A percentile compares a stretch with the other conserved stretches of the same genome.
These are phyloP conservation scores for Camponotus floridanus DNA, from an alignment of 1,140 invertebrate species.

Conservation along the genomic window DNA sequence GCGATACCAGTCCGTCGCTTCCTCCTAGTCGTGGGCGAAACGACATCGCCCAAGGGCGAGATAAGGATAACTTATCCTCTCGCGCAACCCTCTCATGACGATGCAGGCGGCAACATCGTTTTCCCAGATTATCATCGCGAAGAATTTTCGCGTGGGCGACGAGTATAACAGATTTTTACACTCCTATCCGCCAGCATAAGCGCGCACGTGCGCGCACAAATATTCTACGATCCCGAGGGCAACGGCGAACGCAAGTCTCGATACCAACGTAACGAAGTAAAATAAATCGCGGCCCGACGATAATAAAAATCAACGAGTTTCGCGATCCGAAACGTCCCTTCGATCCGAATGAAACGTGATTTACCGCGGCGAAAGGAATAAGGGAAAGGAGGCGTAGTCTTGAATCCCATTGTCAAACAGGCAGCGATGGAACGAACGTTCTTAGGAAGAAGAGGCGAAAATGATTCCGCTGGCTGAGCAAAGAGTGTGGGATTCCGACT, in stretches of 20 bases:
- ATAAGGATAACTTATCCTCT: conserved; percentile 69
- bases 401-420: conserved; percentile 34
- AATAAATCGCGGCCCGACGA: conserved; percentile 69
- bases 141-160: conserved; percentile 64
- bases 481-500: conserved; percentile 51
- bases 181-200: conserved; percentile 11
- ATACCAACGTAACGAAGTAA: conserved; percentile 74
- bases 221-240: conserved; percentile 35
- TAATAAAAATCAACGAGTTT: conserved; percentile 71
- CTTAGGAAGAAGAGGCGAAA: conserved; percentile 47
- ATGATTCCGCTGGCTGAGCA: conserved; percentile 64
- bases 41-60: conserved; percentile 25
- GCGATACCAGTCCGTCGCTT: conserved; percentile 51
- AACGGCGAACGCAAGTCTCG: conserved; percentile 61
- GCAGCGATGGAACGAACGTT: conserved; percentile 52
- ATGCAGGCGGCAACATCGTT: conserved; percentile 27
- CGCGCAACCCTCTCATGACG: conserved; percentile 1
- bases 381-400: conserved; percentile 43
- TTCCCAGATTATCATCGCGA: conserved; percentile 66
- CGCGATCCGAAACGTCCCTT: conserved; percentile 61
- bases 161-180: conserved; percentile 65
- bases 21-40: conserved; percentile 35
- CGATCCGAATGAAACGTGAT: conserved; percentile 68
- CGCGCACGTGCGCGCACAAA: not conserved
- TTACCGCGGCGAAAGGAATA: conserved; percentile 62